Evolutionary conservation across 2,797 vertebrate genomes (phyloP).

Genomic region (Pipistrellus kuhlii): DNA sequence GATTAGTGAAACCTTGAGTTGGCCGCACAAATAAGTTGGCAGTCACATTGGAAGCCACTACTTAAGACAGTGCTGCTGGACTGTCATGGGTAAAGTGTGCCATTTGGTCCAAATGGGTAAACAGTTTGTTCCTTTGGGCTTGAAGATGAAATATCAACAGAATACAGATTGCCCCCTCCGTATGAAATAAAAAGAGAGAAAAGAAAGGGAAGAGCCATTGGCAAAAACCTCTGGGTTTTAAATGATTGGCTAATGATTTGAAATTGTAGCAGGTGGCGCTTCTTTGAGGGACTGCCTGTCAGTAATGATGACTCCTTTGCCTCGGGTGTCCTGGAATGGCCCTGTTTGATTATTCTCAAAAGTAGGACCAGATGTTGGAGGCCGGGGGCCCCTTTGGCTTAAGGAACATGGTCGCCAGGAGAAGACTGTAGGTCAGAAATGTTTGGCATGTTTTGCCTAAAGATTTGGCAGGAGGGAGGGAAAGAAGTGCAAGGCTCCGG

Average conservation of each 20-base stretch:
- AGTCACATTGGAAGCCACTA: conserved; percentile 22
- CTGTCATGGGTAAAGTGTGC: not conserved
- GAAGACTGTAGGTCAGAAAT: conserved; percentile 32
- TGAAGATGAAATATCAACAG: conserved; percentile 13
- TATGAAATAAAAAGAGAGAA: conserved; percentile 16
- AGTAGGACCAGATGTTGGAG: conserved; percentile 6
- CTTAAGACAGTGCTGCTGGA: not conserved
- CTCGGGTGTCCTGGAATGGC: not conserved
- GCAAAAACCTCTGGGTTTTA: conserved; percentile 11
- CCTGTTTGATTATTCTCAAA: not conserved
- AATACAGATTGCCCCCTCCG: not conserved
- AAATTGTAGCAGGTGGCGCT: conserved; percentile 11
- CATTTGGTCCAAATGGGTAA: conserved; percentile 44
- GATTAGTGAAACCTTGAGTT: conserved; percentile 41
- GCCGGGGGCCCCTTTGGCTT: conserved; percentile 23
- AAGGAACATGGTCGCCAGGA: conserved; percentile 9
- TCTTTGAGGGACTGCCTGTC: conserved; percentile 13
- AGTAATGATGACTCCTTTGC: conserved; percentile 33
- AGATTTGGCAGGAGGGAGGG: conserved; percentile 30
- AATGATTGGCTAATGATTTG: conserved; percentile 36
- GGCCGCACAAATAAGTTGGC: not conserved
- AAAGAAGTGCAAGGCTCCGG: conserved; percentile 39
- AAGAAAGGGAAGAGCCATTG: not conserved
- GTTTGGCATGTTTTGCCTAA: conserved; percentile 51
- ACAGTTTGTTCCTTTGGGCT: conserved; percentile 9